Base-by-base conservation (phyloP, 2,888 invertebrate genomes). In the Epinotia demarniana region DNA sequence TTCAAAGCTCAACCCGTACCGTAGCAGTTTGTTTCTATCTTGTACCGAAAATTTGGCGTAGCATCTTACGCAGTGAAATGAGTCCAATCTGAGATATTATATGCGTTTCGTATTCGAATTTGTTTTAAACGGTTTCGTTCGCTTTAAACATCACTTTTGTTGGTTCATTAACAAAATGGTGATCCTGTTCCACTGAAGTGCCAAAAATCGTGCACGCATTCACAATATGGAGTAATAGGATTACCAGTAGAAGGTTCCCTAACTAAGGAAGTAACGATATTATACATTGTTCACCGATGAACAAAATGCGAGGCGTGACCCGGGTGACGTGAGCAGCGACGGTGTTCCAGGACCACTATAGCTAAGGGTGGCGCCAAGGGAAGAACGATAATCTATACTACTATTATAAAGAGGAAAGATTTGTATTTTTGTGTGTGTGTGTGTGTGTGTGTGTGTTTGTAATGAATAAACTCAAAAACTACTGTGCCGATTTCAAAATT, bases 271-370 rank as follows among this genome's bases (percentile, higher is more conserved):
- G 39, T 75, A 70, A 70, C 66, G 60, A 60, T 68, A n/a, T 60
- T 68, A 12, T 60, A 66, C n/a, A n/a, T n/a, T n/a, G 39, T 43
- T 75, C 64, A 58, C 43, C 53, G 55, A 18, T 60, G 64, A 67
- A 68, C 49, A 23, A 33, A 68, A 61, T 72, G 61, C 73, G 77
- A 77, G 73, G 78, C 69, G 77, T 76, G 75, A 79, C 68, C 81
- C 81, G 79, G 79, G 78, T 83, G 77, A 80, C 80, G 80, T 79
- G 75, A 77, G 73, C 58, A 82, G 85, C 85, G 87, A 88, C 87
- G 84, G 87, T 88, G 90, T 90, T 86, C 87, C 81, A 79, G 76
- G 89, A 91, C 87, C 80, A 80, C 87, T 90, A 88, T 90, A 39
- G 49, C 23, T 66, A 75, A 75, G 75, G 70, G 23, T 66, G 58